Evolutionary conservation across 1,140 invertebrate genomes (phyloP).

Genomic region (Rhyacophila brunnea): DNA sequence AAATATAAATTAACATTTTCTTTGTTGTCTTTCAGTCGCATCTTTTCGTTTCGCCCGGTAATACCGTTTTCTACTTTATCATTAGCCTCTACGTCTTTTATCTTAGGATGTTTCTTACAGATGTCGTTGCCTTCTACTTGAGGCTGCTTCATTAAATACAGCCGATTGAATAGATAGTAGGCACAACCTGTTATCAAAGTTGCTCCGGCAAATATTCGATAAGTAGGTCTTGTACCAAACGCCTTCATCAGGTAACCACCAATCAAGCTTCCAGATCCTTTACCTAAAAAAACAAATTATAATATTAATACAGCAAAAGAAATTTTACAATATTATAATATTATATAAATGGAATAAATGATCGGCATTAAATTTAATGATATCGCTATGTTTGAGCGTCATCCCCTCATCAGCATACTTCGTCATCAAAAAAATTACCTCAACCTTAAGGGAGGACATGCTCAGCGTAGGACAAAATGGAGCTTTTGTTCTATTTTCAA

Average conservation of each 20-base stretch:
- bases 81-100: conserved; percentile 39
- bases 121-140: conserved; percentile 54
- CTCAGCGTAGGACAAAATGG: too few relatives aligned
- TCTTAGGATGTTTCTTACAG: conserved; percentile 52
- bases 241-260: conserved; percentile 76
- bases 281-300: too few relatives aligned
- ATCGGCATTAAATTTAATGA: too few relatives aligned
- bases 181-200: conserved; percentile 64
- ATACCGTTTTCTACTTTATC: conserved; percentile 41
- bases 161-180: conserved; percentile 69
- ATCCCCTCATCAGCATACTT: too few relatives aligned
- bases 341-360: too few relatives aligned
- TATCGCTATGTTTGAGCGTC: too few relatives aligned
- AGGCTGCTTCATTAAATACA: conserved; percentile 60
- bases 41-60: conserved; percentile 36
- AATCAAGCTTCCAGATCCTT: conserved; percentile 72
- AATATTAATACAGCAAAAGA: too few relatives aligned
- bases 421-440: too few relatives aligned
- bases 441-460: too few relatives aligned
- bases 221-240: conserved; percentile 70
- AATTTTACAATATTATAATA: too few relatives aligned
- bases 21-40: conserved; percentile 23
- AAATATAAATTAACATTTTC: conserved; percentile 24
- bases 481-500: too few relatives aligned
- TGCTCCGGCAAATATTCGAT: conserved; percentile 66